Conservation (phyloP, 2,888 invertebrate species). For the Watsonalla cultraria region DNA sequence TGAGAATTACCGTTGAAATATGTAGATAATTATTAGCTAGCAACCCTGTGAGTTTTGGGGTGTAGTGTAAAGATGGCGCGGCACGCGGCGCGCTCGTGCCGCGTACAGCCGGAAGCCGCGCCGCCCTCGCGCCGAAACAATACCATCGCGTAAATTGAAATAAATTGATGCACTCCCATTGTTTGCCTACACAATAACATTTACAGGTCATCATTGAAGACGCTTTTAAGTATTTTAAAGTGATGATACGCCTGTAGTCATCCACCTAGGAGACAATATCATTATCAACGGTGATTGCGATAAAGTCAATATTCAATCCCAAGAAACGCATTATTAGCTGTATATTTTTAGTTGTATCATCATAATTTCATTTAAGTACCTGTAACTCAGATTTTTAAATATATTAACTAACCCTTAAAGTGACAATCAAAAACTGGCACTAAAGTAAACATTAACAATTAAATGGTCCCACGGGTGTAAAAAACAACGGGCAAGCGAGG, state of each 20-base stretch:
- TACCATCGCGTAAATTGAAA: conserved; percentile 73
- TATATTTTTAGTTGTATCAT: too few relatives aligned
- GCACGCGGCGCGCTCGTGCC: conserved; percentile 71
- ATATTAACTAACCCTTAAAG: conserved; percentile 4
- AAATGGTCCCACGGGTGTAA: conserved; percentile 70
- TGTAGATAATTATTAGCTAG: conserved; percentile 44
- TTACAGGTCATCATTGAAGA: conserved; percentile 42
- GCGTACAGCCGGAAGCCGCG: conserved; percentile 65
- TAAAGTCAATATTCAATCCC: too few relatives aligned
- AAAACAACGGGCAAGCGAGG: conserved; percentile 42
- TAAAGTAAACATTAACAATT: conserved; percentile 53
- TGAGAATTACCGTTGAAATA: conserved; percentile 6
- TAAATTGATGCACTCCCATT: conserved; percentile 70
- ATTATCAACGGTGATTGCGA: too few relatives aligned
- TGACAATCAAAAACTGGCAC: conserved; percentile 22
- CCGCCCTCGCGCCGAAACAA: conserved; percentile 67
- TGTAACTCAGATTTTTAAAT: too few relatives aligned
- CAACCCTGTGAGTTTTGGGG: conserved; percentile 62
- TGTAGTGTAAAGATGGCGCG: conserved; percentile 70
- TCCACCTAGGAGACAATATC: conserved; percentile 2
- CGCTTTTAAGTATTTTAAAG: conserved; percentile 20
- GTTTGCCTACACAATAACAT: conserved; percentile 48
- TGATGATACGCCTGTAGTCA: conserved; percentile 9
- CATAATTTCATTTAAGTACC: too few relatives aligned
- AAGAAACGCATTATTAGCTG: too few relatives aligned